Evolutionary conservation across 1,140 invertebrate genomes (phyloP), one percentile per base, ranked within the genome.

Genomic region (Latrodectus geometricus): DNA sequence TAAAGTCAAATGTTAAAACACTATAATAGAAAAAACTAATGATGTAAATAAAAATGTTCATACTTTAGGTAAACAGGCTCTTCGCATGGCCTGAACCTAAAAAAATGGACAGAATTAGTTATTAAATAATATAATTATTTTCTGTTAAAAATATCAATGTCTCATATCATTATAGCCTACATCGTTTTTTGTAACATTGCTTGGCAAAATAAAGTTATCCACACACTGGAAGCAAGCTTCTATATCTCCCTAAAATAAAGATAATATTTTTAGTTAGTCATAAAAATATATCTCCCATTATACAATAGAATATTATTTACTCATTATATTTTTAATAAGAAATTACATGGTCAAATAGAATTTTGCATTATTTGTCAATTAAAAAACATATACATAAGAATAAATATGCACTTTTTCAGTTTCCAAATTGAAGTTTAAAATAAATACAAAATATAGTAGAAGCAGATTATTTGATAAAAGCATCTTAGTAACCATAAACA

Each of bases 161-260:
- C 7, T 17, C 11, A 15, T 56, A 49, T 54, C n/a, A 23, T 9
- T 52, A 65, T 65, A 35, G 80, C 76, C 74, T 23, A 87, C 85
- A 68, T 87, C 85, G 80, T 87, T 76, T 80, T 69, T 79, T 5
- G 85, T 87, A 35, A 80, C 85, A 75, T 87, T 87, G n/a, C 80
- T 76, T 54, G 85, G 85, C 21, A 87, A 75, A 20, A 48, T 52
- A 54, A 73, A 87, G 35, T 80, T 50, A 68, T 87, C 85, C 15
- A 87, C 85, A 73, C 85, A 87, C 17, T 73, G 56, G 15, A 21
- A 87, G n/a, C 85, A 87, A 35, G 77, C 65, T 74, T 79, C 85
- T 7, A 87, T 80, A n/a, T 79, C 85, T 49, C 50, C 76, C 85
- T 87, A 8, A 1, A 66, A 86, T 35, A 35, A 74, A 49, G 49